Evolutionary conservation across 2,888 invertebrate genomes (phyloP).

Genomic region (Conchocele bisecta): DNA sequence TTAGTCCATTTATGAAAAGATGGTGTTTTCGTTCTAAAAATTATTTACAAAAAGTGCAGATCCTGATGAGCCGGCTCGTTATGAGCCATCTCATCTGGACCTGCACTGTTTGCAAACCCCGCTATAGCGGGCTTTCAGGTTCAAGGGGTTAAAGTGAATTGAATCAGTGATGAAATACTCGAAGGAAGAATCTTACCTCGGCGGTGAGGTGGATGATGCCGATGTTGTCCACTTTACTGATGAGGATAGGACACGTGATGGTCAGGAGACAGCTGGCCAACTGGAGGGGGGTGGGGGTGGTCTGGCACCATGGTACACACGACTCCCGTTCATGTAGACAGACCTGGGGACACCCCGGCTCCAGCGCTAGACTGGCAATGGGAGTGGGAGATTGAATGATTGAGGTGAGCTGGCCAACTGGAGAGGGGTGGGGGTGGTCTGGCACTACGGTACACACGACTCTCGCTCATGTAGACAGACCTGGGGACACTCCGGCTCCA

Average conservation of each 20-base stretch:
- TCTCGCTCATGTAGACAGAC: conserved; percentile 88
- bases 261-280: conserved; percentile 92
- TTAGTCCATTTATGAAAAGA: too few species aligned
- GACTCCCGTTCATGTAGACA: conserved; percentile 86
- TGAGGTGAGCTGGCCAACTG: conserved; percentile 88
- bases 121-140: too few species aligned
- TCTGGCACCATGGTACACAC: conserved; percentile 80
- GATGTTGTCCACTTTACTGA: conserved; percentile 90
- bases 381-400: not conserved
- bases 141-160: too few species aligned
- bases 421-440: conserved; percentile 87
- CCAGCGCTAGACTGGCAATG: conserved; percentile 91
- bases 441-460: conserved; percentile 81
- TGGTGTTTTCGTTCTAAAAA: too few species aligned
- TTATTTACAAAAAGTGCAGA: too few species aligned
- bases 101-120: too few species aligned
- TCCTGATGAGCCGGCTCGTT: too few species aligned
- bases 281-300: conserved; percentile 88
- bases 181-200: conserved; percentile 85
- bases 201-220: conserved; percentile 92
- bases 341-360: conserved; percentile 96
- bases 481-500: conserved; percentile 96
- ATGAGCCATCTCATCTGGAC: too few species aligned
- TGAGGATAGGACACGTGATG: conserved; percentile 93
- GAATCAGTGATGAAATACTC: too few species aligned